Base-by-base conservation (phyloP, 2,797 vertebrate species). In the Coilia nasus region DNA sequence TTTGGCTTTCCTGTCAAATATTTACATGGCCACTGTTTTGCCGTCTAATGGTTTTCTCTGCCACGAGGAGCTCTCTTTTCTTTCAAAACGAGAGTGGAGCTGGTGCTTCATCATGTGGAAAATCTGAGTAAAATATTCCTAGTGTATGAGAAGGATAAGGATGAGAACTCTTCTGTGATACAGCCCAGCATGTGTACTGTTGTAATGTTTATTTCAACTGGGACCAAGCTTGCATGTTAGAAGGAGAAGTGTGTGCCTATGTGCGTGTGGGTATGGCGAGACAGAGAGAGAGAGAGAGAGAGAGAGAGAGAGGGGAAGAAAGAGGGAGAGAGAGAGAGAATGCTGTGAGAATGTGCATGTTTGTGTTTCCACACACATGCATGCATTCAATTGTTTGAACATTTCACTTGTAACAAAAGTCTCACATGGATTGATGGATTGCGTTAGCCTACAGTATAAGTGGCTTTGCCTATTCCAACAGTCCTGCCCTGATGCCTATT, bases 51-150 rank as follows among this genome's bases (percentile, higher is more conserved):
- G 84, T 31, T 57, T 0, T 15, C 81, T 78, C n/a, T 59, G 81
- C 84, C 84, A 86, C 81, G 25, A 56, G 50, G 62, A 80, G 35
- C 23, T 15, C 46, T 44, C 19, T 54, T 41, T 56, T 46, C 25
- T 57, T 62, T 81, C 35, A 84, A 81, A 57, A 54, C 56, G 31
- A n/a, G 21, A 67, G 54, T 35, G 56, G 82, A 86, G 67, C 80
- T 71, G 56, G 85, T 25, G 19, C 17, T 21, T 86, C 85, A 87
- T 87, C 78, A 57, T 62, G 86, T 83, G 71, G 83, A 88, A 84
- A 75, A 75, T 80, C 67, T 82, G 35, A 87, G 81, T 31, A 23
- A 47, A 80, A 62, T 44, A 17, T 78, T 84, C 85, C 60, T 81
- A 46, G 23, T 56, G 47, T 80, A 41, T 78, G 35, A 35, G 41